These are phyloP conservation scores for Anastatus disparis DNA, from an alignment of 1,140 invertebrate genomes.

Conservation along the genomic window DNA sequence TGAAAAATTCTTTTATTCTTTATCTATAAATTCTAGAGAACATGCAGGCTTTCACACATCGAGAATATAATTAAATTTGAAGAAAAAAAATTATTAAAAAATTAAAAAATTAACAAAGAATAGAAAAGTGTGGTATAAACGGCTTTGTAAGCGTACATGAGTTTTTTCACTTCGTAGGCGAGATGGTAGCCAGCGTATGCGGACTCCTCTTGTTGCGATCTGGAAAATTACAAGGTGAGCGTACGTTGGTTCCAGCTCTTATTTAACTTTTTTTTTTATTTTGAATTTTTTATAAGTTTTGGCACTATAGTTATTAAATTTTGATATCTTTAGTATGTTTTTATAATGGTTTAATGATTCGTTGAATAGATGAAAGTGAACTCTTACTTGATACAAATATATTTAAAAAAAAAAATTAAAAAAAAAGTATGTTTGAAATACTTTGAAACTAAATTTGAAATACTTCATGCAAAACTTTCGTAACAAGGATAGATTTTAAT, in stretches of 20 bases:
- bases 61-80: slow-evolving; percentile 15
- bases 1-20: too few relatives aligned
- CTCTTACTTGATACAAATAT: not conserved
- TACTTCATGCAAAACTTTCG: not conserved
- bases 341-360: not conserved
- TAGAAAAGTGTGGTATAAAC: slow-evolving; percentile 49
- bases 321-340: too few relatives aligned
- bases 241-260: slow-evolving; percentile 63
- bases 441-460: not conserved
- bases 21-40: slow-evolving; percentile 7
- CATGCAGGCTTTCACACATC: slow-evolving; percentile 18
- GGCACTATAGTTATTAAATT: too few relatives aligned
- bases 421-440: too few relatives aligned
- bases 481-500: not conserved
- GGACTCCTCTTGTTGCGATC: slow-evolving; percentile 86
- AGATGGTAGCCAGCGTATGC: slow-evolving; percentile 96
- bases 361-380: not conserved
- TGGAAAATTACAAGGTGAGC: slow-evolving; percentile 71
- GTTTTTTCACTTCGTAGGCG: slow-evolving; percentile 99
- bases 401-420: not conserved
- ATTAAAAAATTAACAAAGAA: slow-evolving; percentile 10
- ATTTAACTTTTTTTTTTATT: too few relatives aligned
- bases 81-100: not conserved
- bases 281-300: too few relatives aligned
- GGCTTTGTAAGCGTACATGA: slow-evolving; percentile 87